Evolutionary conservation across 2,888 invertebrate genomes (phyloP), one percentile per base, ranked within the genome.

Genomic region (Melieria crassipennis): DNA sequence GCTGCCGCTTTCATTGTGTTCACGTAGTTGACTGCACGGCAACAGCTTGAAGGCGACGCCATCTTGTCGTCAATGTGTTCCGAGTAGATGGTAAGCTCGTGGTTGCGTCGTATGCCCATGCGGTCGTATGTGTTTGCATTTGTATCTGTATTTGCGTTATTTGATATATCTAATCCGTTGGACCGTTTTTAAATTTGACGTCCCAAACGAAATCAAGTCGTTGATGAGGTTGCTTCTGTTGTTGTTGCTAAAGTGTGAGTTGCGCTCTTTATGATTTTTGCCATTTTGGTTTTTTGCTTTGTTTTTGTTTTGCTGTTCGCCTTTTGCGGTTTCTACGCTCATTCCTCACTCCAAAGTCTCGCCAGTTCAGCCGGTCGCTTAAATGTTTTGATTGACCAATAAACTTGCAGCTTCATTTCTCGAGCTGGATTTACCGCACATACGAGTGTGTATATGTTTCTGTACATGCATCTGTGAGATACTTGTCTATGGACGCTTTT

Each of bases 391-490:
- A 85, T 82, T 83, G 82, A 82, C 85, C 85, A 85, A 85, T 85
- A 85, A 85, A 85, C 81, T 80, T 80, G 79, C 80, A 83, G 84
- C 80, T 85, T 83, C 80, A 84, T 84, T 81, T 82, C 78, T 79
- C 47, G 46, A 30, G 30, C 30, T 30, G 30, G 30, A 30, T 30
- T 30, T 30, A 30, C 30, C 30, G 30, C 30, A 30, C 30, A 30
- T 30, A 30, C 30, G 30, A 30, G 2, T 30, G 2, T 2, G 30
- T 30, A 30, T 30, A 30, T 30, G 30, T 30, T 30, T 1, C 30
- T 30, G 30, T 30, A 30, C 1, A 30, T 30, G 30, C 2, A 30
- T 30, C 30, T 30, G 30, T 30, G 30, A 30, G 30, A 30, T 30
- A 30, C 30, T 30, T 30, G 30, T 30, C 30, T 30, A 30, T 30